A percentile compares a stretch with the other conserved stretches of the same genome.
Evolutionary conservation across 1,140 invertebrate species (phyloP).

Genomic region (Arion vulgaris): DNA sequence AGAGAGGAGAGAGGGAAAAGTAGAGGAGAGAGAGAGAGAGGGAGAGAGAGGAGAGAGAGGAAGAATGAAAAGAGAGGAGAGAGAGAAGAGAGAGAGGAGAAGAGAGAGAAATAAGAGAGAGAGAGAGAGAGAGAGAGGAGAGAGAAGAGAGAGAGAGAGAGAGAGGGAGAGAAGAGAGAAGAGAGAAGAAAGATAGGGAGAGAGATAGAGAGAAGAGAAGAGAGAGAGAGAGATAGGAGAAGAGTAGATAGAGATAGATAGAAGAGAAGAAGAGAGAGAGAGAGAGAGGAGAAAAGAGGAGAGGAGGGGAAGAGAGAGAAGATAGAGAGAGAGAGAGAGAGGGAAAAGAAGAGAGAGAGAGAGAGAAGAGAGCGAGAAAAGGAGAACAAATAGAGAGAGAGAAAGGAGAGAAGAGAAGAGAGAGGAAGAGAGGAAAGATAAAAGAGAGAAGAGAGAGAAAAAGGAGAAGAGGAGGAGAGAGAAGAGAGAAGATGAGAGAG

Average conservation of each 20-base stretch:
- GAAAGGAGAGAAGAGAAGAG: neutral
- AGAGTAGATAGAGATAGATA: neutral
- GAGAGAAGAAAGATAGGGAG: neutral
- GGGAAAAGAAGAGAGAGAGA: neutral
- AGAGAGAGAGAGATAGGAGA: neutral
- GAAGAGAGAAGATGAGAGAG: neutral
- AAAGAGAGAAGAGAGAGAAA: neutral
- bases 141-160: neutral
- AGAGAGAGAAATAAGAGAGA: neutral
- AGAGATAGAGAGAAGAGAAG: neutral
- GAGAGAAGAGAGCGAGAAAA: neutral
- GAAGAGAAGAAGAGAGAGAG: neutral
- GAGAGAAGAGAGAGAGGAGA: neutral
- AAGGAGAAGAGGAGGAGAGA: neutral
- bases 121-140: neutral
- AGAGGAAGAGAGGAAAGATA: neutral
- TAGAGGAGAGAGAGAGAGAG: neutral
- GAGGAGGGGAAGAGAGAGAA: neutral
- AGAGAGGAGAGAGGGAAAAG: neutral
- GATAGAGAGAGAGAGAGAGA: neutral
- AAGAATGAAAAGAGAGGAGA: neutral
- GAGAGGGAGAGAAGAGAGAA: neutral
- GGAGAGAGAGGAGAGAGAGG: neutral
- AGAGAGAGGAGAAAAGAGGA: neutral
- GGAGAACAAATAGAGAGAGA: neutral